These are phyloP conservation scores for Falco punctatus DNA, from an alignment of 2,113 vertebrate genomes.

Conservation along the genomic window DNA sequence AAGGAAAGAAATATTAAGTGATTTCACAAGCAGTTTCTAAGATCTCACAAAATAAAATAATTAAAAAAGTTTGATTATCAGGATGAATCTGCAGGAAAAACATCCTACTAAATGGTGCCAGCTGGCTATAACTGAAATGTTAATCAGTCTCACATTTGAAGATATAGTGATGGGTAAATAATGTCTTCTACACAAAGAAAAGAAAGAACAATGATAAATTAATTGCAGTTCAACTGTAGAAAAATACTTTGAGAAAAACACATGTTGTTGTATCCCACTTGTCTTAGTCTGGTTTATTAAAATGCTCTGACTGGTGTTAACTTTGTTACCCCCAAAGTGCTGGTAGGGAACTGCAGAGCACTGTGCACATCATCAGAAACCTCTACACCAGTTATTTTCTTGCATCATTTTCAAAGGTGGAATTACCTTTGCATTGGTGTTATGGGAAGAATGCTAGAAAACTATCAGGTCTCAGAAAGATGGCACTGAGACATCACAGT, in stretches of 20 bases:
- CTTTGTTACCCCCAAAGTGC: background rate
- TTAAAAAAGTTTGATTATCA: background rate
- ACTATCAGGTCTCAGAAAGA: background rate
- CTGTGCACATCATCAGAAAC: fast-evolving
- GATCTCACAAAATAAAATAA: background rate
- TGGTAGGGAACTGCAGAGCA: background rate
- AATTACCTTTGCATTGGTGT: background rate
- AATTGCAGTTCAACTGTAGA: background rate
- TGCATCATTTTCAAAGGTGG: background rate
- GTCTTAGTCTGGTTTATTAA: background rate
- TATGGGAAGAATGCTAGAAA: background rate
- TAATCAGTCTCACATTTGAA: background rate
- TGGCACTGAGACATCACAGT: background rate
- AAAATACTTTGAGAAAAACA: background rate
- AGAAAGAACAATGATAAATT: background rate
- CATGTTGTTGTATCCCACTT: background rate
- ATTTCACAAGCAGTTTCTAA: background rate
- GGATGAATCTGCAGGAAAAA: background rate
- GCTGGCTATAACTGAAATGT: background rate
- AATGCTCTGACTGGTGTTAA: background rate
- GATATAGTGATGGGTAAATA: background rate
- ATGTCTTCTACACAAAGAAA: background rate
- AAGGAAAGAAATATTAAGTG: background rate
- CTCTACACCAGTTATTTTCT: background rate
- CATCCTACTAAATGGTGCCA: background rate